These are phyloP conservation scores for Macrosteles quadrilineatus DNA, from an alignment of 1,140 invertebrate genomes.

Conservation along the genomic window DNA sequence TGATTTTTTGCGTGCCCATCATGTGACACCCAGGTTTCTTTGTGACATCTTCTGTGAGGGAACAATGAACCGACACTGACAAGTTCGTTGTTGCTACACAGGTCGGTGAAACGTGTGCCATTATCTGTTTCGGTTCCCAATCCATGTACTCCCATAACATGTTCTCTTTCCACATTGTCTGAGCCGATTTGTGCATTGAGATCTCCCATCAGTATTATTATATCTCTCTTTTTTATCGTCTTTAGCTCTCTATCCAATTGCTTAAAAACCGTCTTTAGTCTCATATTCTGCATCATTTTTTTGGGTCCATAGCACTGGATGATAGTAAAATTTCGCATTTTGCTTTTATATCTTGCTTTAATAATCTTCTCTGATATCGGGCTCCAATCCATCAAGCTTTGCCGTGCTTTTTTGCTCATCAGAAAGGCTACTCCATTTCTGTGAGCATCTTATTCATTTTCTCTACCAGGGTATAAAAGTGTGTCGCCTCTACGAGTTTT, in stretches of 20 bases:
- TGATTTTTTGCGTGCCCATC: background rate
- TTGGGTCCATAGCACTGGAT: conserved; percentile 28
- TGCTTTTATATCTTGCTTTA: conserved; percentile 27
- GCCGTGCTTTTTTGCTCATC: background rate
- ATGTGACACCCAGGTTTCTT: background rate
- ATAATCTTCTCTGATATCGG: conserved; percentile 28
- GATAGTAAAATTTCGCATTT: conserved; percentile 27
- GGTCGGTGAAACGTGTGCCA: background rate
- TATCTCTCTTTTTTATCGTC: conserved; percentile 29
- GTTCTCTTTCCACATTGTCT: conserved; percentile 2
- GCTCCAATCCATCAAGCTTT: conserved; percentile 22
- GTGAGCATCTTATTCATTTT: background rate
- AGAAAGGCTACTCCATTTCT: conserved; percentile 7
- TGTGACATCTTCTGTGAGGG: background rate
- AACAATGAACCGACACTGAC: background rate
- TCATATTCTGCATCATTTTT: conserved; percentile 2
- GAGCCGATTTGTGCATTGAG: conserved; percentile 27
- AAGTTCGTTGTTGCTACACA: background rate
- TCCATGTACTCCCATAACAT: background rate
- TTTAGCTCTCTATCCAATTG: background rate
- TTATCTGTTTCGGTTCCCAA: background rate
- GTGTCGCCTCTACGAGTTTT: background rate
- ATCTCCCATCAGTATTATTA: conserved; percentile 31
- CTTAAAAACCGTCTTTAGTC: conserved; percentile 21
- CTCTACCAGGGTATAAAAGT: conserved; percentile 18